phyloP scores from a whole-genome alignment of 2,797 vertebrate genomes.

The Holocentrus rufus region DNA sequence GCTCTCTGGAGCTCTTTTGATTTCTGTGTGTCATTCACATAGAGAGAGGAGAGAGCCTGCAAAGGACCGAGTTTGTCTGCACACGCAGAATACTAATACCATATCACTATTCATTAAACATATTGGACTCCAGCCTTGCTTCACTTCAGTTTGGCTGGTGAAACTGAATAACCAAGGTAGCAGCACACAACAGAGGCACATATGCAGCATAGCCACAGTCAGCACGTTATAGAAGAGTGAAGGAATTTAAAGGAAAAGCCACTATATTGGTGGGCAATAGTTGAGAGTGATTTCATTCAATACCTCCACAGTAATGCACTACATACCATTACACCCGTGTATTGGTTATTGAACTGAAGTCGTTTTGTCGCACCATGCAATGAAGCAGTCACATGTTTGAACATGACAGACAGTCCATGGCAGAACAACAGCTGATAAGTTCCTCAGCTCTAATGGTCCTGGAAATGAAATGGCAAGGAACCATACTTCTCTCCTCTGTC shows the following conservation, averaged over 20 bases:
- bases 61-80: slow-evolving; percentile 53
- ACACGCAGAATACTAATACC: slow-evolving; percentile 67
- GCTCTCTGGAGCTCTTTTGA: slow-evolving; percentile 62
- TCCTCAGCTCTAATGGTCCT: slow-evolving; percentile 44
- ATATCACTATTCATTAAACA: slow-evolving; percentile 57
- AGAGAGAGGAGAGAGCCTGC: slow-evolving; percentile 44
- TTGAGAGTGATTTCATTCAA: slow-evolving; percentile 24
- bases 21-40: slow-evolving; percentile 66
- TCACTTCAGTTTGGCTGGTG: background rate
- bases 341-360: slow-evolving; percentile 47
- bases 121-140: slow-evolving; percentile 30
- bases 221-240: background rate
- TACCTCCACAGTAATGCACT: slow-evolving; percentile 1
- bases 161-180: background rate
- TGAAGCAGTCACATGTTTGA: slow-evolving; percentile 41
- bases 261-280: background rate
- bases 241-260: background rate
- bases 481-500: slow-evolving; percentile 36
- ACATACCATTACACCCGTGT: slow-evolving; percentile 26
- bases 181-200: background rate
- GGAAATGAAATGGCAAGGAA: slow-evolving; percentile 51
- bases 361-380: slow-evolving; percentile 28
- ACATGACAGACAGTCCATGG: slow-evolving; percentile 39
- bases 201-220: background rate
- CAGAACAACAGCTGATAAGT: slow-evolving; percentile 34